Percentiles rank a stretch among this genome's conserved stretches.
Conservation (phyloP, 2,113 vertebrate genomes). For the Arizona elegans region DNA sequence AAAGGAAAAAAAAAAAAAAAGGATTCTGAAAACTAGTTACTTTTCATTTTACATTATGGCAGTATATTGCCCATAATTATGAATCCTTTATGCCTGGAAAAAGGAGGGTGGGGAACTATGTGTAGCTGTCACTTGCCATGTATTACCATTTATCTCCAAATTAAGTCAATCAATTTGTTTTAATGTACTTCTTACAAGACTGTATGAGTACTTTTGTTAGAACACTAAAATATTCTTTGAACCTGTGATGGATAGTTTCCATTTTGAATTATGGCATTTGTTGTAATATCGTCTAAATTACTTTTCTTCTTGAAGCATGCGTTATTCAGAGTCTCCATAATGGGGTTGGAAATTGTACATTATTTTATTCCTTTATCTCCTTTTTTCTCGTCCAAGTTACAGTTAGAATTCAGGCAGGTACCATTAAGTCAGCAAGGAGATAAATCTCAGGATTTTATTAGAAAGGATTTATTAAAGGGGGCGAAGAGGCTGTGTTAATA, state of each 20-base stretch:
- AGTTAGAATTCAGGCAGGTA: slow-evolving; percentile 63
- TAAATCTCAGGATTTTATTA: slow-evolving; percentile 59
- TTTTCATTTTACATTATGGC: slow-evolving; percentile 26
- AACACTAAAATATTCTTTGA: slow-evolving; percentile 55
- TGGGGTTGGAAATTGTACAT: slow-evolving; percentile 69
- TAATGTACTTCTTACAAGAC: slow-evolving; percentile 66
- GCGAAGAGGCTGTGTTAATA: slow-evolving; percentile 68
- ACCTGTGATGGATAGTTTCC: slow-evolving; percentile 68
- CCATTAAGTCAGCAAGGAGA: slow-evolving; percentile 42
- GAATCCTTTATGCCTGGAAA: slow-evolving; percentile 11
- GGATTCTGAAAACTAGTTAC: neutral
- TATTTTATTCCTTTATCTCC: slow-evolving; percentile 70
- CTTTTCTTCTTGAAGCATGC: slow-evolving; percentile 67
- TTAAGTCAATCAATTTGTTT: slow-evolving; percentile 70
- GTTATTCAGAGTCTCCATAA: slow-evolving; percentile 71
- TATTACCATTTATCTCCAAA: slow-evolving; percentile 55
- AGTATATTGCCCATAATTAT: slow-evolving; percentile 43
- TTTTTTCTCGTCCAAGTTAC: slow-evolving; percentile 62
- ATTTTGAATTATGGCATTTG: slow-evolving; percentile 75
- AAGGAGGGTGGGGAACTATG: neutral
- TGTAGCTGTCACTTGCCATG: slow-evolving; percentile 59
- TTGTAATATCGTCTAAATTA: slow-evolving; percentile 79
- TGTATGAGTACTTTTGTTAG: slow-evolving; percentile 60
- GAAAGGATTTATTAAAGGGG: slow-evolving; percentile 62
- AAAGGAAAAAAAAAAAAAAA: neutral